These are phyloP conservation scores for Enteromius thamalakanensis DNA, from an alignment of 2,797 vertebrate genomes.

Conservation along the genomic window DNA sequence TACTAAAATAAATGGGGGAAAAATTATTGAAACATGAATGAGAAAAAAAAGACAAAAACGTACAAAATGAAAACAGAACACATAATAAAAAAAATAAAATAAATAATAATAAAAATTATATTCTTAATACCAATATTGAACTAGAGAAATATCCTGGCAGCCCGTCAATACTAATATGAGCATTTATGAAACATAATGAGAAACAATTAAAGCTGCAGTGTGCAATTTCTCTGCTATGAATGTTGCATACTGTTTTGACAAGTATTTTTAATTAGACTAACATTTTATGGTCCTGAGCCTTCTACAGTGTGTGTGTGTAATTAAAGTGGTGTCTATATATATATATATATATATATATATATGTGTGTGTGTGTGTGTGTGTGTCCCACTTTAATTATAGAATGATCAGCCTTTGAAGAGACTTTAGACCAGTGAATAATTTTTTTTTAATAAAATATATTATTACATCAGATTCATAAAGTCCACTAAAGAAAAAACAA, in stretches of 20 bases:
- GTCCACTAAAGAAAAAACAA: not conserved
- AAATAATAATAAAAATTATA: too few species aligned
- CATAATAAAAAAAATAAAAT: not conserved
- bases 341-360: too few species aligned
- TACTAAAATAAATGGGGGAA: not conserved
- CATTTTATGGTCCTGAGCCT: too few species aligned
- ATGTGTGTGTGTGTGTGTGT: too few species aligned
- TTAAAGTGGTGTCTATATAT: too few species aligned
- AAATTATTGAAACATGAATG: not conserved
- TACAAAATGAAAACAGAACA: not conserved
- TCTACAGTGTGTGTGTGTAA: too few species aligned
- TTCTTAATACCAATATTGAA: too few species aligned
- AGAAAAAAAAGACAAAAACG: not conserved
- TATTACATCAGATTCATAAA: slow-evolving; percentile 42
- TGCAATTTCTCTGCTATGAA: not conserved
- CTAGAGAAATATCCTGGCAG: not conserved
- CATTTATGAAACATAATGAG: slow-evolving; percentile 4
- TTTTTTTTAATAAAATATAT: not conserved
- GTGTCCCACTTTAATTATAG: not conserved
- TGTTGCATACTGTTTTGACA: not conserved
- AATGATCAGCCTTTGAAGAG: not conserved
- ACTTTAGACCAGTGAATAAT: not conserved
- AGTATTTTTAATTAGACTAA: too few species aligned
- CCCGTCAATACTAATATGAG: not conserved
- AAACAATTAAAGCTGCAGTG: not conserved